Percentiles rank a stretch among this genome's conserved stretches.
Conservation (phyloP, 2,113 vertebrate genomes). For the Triplophysa rosa region DNA sequence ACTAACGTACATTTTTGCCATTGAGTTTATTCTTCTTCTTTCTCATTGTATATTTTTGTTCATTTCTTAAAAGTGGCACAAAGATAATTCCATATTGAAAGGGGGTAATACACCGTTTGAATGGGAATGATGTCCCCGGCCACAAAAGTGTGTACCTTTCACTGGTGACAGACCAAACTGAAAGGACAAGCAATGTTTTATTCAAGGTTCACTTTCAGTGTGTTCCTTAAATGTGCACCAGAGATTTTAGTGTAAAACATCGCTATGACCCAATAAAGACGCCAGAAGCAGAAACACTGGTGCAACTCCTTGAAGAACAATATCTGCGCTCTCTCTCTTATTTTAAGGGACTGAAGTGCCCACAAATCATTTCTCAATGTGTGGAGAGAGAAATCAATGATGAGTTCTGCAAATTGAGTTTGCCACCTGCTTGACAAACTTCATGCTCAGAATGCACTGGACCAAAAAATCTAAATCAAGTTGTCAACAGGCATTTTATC, state of each 20-base stretch:
- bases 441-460: slow-evolving; percentile 54
- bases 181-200: slow-evolving; percentile 47
- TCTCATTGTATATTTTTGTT: no score
- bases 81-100: no score
- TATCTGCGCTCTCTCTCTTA: slow-evolving; percentile 61
- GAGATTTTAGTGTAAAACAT: slow-evolving; percentile 65
- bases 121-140: no score
- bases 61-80: no score
- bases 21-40: no score
- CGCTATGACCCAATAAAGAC: slow-evolving; percentile 74
- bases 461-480: slow-evolving; percentile 58
- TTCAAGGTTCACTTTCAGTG: slow-evolving; percentile 60
- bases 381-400: slow-evolving; percentile 58
- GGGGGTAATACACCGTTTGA: no score
- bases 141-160: not conserved
- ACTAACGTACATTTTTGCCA: no score
- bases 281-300: slow-evolving; percentile 71
- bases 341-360: slow-evolving; percentile 62
- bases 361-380: slow-evolving; percentile 67
- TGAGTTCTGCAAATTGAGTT: slow-evolving; percentile 57
- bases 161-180: slow-evolving; percentile 7
- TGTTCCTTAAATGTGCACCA: slow-evolving; percentile 68
- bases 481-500: slow-evolving; percentile 56
- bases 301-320: slow-evolving; percentile 70
- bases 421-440: slow-evolving; percentile 58